Base-by-base conservation (phyloP, 1,140 invertebrate genomes). In the Manduca sexta region DNA sequence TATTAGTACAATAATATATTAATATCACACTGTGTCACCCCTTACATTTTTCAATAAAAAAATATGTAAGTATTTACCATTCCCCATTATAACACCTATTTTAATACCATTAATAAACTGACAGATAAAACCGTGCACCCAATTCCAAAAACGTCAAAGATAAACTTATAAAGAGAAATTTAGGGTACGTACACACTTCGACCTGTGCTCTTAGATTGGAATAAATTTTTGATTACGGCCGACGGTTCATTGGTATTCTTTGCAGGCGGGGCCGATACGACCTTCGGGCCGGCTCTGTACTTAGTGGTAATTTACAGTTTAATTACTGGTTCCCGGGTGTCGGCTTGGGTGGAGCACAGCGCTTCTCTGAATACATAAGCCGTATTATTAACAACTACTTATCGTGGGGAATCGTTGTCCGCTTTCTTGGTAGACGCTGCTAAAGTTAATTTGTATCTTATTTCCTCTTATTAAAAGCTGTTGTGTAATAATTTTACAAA, bases 291-390 rank as follows among this genome's bases (percentile, higher is more conserved):
- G 72, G 57, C 56, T 64, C 64, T 63, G 68, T 64, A 69, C 69
- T 73, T 69, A 71, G 59, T 53, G 52, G 64, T 76, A 72, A 76
- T 74, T 74, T 69, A 76, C 70, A 76, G 68, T 76, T 76, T 74
- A 74, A 74, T 76, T 76, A 74, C 69, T 65, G 61, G 54, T 50
- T 59, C 50, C 59, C 33, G 42, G 49, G 43, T 46, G 49, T 45
- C 41, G 44, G 49, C n/a, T 45, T 11, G 13, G 43, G 41, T 45
- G 39, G 14, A 38, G 46, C 30, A 12, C 35, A 47, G 30, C 37
- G 43, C 26, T 17, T 18, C 38, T 13, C 33, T 26, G 35, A 46
- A 39, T 46, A 26, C 35, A 35, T 18, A 35, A 18, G 33, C 11
- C 13, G n/a, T n/a, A 35, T 35, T 12, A n/a, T 35, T 35, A 35